Percentiles rank a stretch among this genome's conserved stretches.
Conservation (phyloP, 2,888 invertebrate genomes). For the Diplolepis rosae region DNA sequence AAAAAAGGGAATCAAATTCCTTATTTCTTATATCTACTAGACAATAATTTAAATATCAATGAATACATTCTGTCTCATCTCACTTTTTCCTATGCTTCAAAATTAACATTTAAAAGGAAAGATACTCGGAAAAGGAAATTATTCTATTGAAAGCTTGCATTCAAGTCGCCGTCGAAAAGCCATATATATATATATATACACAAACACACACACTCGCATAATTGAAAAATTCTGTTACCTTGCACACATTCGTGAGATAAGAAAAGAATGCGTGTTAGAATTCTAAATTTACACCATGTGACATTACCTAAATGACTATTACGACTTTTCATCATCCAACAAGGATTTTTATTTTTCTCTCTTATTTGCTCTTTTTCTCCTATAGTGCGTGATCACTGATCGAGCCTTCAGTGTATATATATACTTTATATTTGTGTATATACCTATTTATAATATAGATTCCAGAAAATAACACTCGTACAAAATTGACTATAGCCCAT, state of each 20-base stretch:
- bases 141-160: background rate
- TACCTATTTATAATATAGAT: conserved; percentile 54
- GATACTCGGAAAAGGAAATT: background rate
- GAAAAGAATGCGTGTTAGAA: conserved; percentile 5
- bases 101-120: background rate
- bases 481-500: conserved; percentile 72
- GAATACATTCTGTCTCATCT: background rate
- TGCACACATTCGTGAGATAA: conserved; percentile 1
- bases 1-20: no score
- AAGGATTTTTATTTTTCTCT: conserved; percentile 31
- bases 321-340: background rate
- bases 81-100: background rate
- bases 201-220: conserved; percentile 15
- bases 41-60: background rate
- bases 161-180: background rate
- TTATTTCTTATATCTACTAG: no score
- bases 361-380: conserved; percentile 28
- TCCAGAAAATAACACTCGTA: conserved; percentile 70
- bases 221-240: background rate
- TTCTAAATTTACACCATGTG: conserved; percentile 23
- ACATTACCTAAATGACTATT: conserved; percentile 4
- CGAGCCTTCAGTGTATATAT: conserved; percentile 11
- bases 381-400: conserved; percentile 30
- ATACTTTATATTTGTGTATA: conserved; percentile 49
- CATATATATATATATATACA: conserved; percentile 21